Evolutionary conservation across 2,113 vertebrate species (phyloP).

Genomic region (Synodontis membranacea): DNA sequence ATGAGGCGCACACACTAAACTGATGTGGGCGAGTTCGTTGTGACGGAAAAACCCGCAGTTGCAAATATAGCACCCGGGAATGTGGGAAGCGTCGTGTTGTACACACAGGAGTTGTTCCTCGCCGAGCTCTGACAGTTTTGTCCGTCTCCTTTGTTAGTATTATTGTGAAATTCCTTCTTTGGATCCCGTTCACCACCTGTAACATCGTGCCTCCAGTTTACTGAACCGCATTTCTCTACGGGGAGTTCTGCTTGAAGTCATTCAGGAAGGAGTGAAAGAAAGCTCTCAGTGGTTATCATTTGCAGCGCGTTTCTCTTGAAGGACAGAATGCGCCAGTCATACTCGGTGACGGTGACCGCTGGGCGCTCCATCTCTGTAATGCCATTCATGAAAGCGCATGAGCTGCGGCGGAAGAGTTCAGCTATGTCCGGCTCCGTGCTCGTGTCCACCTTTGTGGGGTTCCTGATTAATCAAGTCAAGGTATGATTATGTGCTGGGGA

Average conservation of each 20-base stretch:
- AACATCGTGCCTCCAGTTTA: background rate
- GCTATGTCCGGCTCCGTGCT: conserved; percentile 85
- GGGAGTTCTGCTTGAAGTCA: background rate
- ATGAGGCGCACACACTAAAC: conserved; percentile 4
- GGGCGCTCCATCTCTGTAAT: conserved; percentile 80
- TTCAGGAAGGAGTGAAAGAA: background rate
- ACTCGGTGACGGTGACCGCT: conserved; percentile 88
- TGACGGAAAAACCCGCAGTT: background rate
- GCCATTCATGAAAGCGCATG: conserved; percentile 78
- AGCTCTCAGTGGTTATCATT: background rate
- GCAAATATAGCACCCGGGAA: background rate
- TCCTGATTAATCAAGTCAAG: conserved; percentile 94
- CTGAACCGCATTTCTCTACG: background rate
- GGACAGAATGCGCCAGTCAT: conserved; percentile 83
- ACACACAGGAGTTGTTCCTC: conserved; percentile 5
- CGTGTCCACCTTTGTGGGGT: conserved; percentile 90
- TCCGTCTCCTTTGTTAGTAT: background rate
- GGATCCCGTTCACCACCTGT: background rate
- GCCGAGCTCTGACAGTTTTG: background rate
- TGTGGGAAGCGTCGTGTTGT: background rate
- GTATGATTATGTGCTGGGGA: conserved; percentile 66
- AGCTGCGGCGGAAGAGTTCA: conserved; percentile 77
- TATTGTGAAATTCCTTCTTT: background rate
- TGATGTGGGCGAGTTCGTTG: conserved; percentile 31
- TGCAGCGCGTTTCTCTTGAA: background rate